Evolutionary conservation across 2,113 vertebrate species (phyloP).

Genomic region (Heptranchias perlo): DNA sequence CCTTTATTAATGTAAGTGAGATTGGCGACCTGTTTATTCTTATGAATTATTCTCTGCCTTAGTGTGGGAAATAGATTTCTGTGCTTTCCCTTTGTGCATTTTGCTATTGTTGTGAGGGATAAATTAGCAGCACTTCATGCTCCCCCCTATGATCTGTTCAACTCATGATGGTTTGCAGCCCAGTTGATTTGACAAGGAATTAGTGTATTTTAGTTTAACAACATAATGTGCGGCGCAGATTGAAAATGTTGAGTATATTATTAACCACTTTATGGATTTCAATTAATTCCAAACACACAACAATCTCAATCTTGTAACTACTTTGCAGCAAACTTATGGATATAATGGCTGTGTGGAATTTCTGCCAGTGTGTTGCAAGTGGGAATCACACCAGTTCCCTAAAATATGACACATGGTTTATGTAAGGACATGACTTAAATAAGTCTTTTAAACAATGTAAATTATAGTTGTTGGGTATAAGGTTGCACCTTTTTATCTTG

Average conservation of each 20-base stretch:
- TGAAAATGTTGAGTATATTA: conserved; percentile 12
- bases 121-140: not conserved
- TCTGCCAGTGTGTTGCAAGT: not conserved
- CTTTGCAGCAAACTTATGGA: not conserved
- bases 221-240: not conserved
- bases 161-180: not conserved
- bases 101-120: not conserved
- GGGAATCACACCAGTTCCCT: not conserved
- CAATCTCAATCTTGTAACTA: not conserved
- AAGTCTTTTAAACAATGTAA: not conserved
- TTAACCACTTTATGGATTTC: not conserved
- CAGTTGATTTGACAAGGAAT: not conserved
- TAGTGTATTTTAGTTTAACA: not conserved
- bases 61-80: not conserved
- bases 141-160: not conserved
- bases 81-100: not conserved
- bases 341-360: not conserved
- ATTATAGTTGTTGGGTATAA: not conserved
- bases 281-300: conserved; percentile 8
- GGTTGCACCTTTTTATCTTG: not conserved
- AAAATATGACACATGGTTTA: not conserved
- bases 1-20: not conserved
- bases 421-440: not conserved
- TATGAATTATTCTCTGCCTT: not conserved
- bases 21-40: not conserved